Percentiles rank a stretch among this genome's conserved stretches.
phyloP scores from a whole-genome alignment of 2,797 vertebrate genomes.

The Selene dorsalis region DNA sequence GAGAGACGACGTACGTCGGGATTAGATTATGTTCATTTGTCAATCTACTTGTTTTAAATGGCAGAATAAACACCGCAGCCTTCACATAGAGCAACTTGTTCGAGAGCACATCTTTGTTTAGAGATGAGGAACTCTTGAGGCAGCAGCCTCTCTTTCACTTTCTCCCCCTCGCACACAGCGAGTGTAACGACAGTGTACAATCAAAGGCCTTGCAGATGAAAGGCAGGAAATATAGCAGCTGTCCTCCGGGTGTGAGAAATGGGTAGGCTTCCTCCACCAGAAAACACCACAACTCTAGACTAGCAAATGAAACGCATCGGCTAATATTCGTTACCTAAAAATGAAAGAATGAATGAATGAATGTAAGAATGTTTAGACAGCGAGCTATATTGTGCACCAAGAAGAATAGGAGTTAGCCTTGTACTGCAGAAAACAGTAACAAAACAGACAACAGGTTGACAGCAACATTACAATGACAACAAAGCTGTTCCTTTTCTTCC shows the following conservation, averaged over 20 bases:
- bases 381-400: slow-evolving; percentile 11
- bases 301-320: slow-evolving; percentile 19
- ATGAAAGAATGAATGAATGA: background rate
- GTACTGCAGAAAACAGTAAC: slow-evolving; percentile 12
- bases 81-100: background rate
- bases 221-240: slow-evolving; percentile 77
- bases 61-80: background rate
- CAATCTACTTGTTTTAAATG: background rate
- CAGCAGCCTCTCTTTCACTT: slow-evolving; percentile 31
- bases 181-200: slow-evolving; percentile 46
- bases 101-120: slow-evolving; percentile 9
- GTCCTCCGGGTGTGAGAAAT: slow-evolving; percentile 53
- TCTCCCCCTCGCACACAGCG: slow-evolving; percentile 23
- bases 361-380: background rate
- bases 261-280: slow-evolving; percentile 54
- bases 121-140: slow-evolving; percentile 41
- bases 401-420: background rate
- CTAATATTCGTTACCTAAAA: background rate
- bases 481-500: slow-evolving; percentile 28
- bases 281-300: slow-evolving; percentile 30
- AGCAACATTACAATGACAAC: slow-evolving; percentile 28
- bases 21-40: background rate
- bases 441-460: slow-evolving; percentile 2
- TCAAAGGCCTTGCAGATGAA: slow-evolving; percentile 74
- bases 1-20: background rate